Base-by-base conservation (phyloP, 2,113 vertebrate genomes). In the Rhegmatorhina hoffmannsi region DNA sequence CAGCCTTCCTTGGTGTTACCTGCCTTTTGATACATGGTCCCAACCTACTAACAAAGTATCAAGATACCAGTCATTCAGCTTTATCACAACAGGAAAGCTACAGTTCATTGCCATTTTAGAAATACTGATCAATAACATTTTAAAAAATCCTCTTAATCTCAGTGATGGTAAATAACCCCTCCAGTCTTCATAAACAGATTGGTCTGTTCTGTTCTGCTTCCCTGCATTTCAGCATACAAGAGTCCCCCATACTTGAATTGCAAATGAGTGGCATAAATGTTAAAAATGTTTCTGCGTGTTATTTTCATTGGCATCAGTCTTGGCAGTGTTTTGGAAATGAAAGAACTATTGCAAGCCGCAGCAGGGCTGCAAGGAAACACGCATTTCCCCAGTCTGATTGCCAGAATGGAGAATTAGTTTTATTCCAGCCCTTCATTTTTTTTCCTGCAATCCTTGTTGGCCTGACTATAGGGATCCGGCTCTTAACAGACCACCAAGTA, bases 241-340 rank as follows among this genome's bases (percentile, higher is more conserved):
- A 94, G 69, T 79, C 81, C 31, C 7, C 55, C 47, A 34, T 18
- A 43, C 29, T 34, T 3, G 1, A 81, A 62, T 19, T 55, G 83
- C 67, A 91, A 76, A 84, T 28, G 19, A 84, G 49, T 2, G 4
- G 67, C 75, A 58, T 11, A 62, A 87, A 82, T 10, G 46, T 75
- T 87, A 69, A 80, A 88, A 88, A 83, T 23, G 50, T 74, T 90
- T 79, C 74, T 84, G 47, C 4, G 1, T 52, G 21, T 86, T 88
- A 80, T 88, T 90, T 94, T 90, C 83, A 76, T 74, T 92, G 86
- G 52, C 85, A 86, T 63, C 38, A 67, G 26, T 49, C 85, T 86
- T 38, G 0, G 76, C 47, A 80, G 60, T 9, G 33, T 74, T 95
- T 73, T 73, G n/a, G 82, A 87, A 33, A 77, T 50, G 47, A 85